Evolutionary conservation across 1,140 invertebrate genomes (phyloP), one percentile per base, ranked within the genome.

Genomic region (Orchesella cincta): DNA sequence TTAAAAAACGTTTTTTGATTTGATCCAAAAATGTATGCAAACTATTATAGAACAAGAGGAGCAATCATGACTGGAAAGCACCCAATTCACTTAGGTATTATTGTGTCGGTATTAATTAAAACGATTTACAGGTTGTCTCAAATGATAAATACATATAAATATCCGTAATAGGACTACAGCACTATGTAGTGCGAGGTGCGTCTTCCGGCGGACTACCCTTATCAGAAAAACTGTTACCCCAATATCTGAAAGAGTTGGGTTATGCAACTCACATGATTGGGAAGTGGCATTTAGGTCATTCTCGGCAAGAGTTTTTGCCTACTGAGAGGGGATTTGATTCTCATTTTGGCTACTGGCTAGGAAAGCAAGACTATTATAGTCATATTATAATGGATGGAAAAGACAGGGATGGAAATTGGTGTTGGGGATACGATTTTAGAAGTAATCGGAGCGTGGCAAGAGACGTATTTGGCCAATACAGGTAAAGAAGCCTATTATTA

Each of bases 271-370:
- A 94, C 84, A 88, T 93, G 35, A 88, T 97, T 36, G 87, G 87
- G 26, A 88, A 88, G 82, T 88, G 88, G 84, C 85, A 88, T 36
- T 77, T 82, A 8, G 81, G 81, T 0, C 77, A 80, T 54, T 54
- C 79, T 0, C 39, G 73, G 3, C 88, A 86, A n/a, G 89, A 90
- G 77, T 94, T 92, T 81, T 91, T 93, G 1, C 94, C 94, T 0
- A 91, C 90, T 0, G 88, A 86, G 26, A 88, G 94, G 20, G 94
- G 94, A 20, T 96, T 96, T 83, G 92, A 95, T 78, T 88, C 89
- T 5, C 92, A 94, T 84, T 94, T 90, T 84, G 94, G 94, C 20
- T 95, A 94, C 83, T 93, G 91, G 88, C 90, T 91, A 62, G 93
- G 92, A 1, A 89, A 90, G 64, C 89, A 93, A 76, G 94, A 95